A percentile compares a stretch with the other conserved stretches of the same genome.
Evolutionary conservation across 1,140 invertebrate genomes (phyloP).

Genomic region (Trichonephila clavata): DNA sequence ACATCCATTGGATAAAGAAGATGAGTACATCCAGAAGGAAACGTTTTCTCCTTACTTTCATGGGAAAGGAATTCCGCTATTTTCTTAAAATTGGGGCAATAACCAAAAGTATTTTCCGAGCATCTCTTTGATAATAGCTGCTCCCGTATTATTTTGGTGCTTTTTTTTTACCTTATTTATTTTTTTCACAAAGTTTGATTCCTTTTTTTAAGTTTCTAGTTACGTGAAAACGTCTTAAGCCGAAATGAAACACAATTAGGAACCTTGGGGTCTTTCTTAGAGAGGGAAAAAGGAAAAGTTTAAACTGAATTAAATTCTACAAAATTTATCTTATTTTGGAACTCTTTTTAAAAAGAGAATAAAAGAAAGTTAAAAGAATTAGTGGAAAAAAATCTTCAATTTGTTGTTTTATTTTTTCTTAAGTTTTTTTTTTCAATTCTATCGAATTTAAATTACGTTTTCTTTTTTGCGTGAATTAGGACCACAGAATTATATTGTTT

Average conservation of each 20-base stretch:
- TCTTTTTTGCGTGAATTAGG: too few species aligned
- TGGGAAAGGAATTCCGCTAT: not conserved
- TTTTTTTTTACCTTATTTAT: slow-evolving; percentile 8
- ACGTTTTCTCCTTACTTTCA: not conserved
- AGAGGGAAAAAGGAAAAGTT: not conserved
- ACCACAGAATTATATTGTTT: too few species aligned
- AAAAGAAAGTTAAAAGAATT: too few species aligned
- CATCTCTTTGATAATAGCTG: slow-evolving; percentile 2
- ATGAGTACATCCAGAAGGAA: not conserved
- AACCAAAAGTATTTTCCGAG: slow-evolving; percentile 36
- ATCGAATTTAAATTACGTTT: too few species aligned
- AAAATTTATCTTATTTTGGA: slow-evolving; percentile 6
- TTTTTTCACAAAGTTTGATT: not conserved
- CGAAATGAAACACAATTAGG: slow-evolving; percentile 23
- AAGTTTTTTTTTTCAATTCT: too few species aligned
- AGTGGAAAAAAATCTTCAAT: too few species aligned
- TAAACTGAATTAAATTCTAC: slow-evolving; percentile 27
- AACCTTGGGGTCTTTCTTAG: not conserved
- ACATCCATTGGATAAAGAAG: not conserved
- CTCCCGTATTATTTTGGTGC: not conserved
- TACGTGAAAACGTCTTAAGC: not conserved
- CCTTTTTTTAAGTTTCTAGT: slow-evolving; percentile 14
- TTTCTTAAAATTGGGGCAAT: slow-evolving; percentile 42
- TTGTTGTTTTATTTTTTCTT: too few species aligned
- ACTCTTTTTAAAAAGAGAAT: not conserved